phyloP scores from a whole-genome alignment of 2,888 invertebrate species.

The Miltochrista miniata region DNA sequence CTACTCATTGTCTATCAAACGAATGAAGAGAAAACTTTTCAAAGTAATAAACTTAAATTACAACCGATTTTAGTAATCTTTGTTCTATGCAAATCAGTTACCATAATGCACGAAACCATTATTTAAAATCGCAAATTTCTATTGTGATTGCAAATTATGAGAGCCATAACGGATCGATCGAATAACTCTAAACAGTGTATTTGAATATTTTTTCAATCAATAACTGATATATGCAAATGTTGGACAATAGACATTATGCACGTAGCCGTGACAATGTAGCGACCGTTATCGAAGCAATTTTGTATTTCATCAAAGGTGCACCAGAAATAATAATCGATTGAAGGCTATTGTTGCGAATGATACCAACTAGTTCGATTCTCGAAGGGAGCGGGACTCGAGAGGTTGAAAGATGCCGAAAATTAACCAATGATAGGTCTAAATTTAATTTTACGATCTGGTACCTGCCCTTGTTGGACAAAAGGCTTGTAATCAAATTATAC shows the following conservation, averaged over 20 bases:
- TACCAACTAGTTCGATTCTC: constrained; percentile 57
- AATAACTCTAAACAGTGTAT: constrained; percentile 69
- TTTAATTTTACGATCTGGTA: constrained; percentile 82
- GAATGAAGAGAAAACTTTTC: constrained; percentile 54
- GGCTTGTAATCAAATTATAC: constrained; percentile 82
- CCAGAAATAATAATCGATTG: constrained; percentile 80
- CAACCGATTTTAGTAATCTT: constrained; percentile 36
- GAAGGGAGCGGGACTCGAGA: constrained; percentile 49
- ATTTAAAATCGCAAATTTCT: constrained; percentile 60
- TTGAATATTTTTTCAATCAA: constrained; percentile 83
- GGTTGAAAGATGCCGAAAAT: constrained; percentile 78
- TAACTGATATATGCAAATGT: constrained; percentile 81
- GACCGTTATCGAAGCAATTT: constrained; percentile 80
- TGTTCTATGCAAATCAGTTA: constrained; percentile 49
- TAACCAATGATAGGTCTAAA: constrained; percentile 82
- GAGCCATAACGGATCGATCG: constrained; percentile 78
- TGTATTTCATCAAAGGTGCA: constrained; percentile 79
- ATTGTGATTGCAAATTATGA: constrained; percentile 61
- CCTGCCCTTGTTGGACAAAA: constrained; percentile 76
- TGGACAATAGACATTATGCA: constrained; percentile 63
- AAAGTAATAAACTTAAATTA: constrained; percentile 36
- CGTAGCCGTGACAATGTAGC: constrained; percentile 66
- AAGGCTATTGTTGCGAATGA: constrained; percentile 74
- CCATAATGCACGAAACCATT: constrained; percentile 52
- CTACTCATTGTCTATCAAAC: constrained; percentile 54